Evolutionary conservation across 2,113 vertebrate genomes (phyloP).

Genomic region (Hiodon tergisus): DNA sequence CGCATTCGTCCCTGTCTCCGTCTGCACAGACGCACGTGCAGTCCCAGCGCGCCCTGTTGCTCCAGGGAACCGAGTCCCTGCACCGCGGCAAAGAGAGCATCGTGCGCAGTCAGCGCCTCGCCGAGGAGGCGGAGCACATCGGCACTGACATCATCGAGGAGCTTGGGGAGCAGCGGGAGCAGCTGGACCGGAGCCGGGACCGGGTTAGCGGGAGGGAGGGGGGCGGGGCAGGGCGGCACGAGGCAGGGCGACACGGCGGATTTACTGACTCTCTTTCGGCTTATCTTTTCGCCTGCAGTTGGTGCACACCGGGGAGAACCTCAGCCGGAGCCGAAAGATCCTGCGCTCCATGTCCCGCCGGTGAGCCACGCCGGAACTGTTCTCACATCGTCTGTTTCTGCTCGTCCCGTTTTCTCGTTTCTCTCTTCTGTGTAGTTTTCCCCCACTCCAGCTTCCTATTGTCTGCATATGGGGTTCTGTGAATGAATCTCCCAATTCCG

Average conservation of each 20-base stretch:
- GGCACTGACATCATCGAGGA: slow-evolving; percentile 91
- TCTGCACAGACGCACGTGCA: slow-evolving; percentile 69
- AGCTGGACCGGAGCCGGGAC: slow-evolving; percentile 82
- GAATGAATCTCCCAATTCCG: no score
- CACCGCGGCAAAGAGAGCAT: slow-evolving; percentile 84
- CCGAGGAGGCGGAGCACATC: slow-evolving; percentile 82
- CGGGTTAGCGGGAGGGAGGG: slow-evolving; percentile 65
- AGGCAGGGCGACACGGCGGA: background rate
- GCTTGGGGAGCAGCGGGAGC: slow-evolving; percentile 87
- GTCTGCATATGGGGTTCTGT: no score
- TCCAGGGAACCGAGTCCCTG: slow-evolving; percentile 83
- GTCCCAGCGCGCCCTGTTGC: slow-evolving; percentile 80
- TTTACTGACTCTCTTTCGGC: slow-evolving; percentile 22
- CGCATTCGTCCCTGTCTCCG: slow-evolving; percentile 10
- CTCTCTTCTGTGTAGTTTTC: no score
- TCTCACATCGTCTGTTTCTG: no score
- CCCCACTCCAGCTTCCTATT: no score
- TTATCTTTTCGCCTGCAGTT: slow-evolving; percentile 63
- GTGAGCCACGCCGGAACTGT: slow-evolving; percentile 53
- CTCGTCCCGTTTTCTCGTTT: no score
- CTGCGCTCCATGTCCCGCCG: slow-evolving; percentile 85
- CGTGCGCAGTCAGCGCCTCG: slow-evolving; percentile 82
- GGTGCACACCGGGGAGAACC: slow-evolving; percentile 85
- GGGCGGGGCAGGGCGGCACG: background rate
- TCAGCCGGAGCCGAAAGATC: slow-evolving; percentile 87